Conservation (phyloP, 2,888 invertebrate genomes). For the Tachystola acroxantha region DNA sequence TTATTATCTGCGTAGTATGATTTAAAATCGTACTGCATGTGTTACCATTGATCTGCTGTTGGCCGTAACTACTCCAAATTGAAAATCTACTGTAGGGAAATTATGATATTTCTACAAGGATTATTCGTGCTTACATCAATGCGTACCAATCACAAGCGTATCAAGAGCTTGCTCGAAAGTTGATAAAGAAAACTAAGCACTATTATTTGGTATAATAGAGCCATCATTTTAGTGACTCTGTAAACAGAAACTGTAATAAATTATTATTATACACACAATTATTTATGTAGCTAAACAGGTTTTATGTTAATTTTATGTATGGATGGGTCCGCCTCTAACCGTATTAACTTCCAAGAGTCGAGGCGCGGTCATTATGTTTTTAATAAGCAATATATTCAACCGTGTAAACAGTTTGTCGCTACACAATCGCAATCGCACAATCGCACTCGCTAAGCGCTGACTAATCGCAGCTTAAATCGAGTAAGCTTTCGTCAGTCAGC, state of each 20-base stretch:
- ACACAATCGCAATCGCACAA: constrained; percentile 33
- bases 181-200: not conserved
- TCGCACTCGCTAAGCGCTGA: constrained; percentile 30
- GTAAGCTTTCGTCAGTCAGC: constrained; percentile 29
- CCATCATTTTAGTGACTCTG: constrained; percentile 37
- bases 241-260: constrained; percentile 49
- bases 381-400: constrained; percentile 59
- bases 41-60: too few relatives aligned
- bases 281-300: constrained; percentile 45
- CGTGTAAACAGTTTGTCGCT: constrained; percentile 42
- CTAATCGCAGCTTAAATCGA: constrained; percentile 39
- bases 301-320: constrained; percentile 69
- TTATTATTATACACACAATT: constrained; percentile 53
- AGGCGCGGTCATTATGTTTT: constrained; percentile 52
- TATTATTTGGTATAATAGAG: constrained; percentile 24
- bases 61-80: too few relatives aligned
- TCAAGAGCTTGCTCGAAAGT: too few relatives aligned
- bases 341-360: constrained; percentile 42
- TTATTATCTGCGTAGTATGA: too few relatives aligned
- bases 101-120: too few relatives aligned
- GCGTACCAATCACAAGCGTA: too few relatives aligned
- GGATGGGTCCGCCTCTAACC: constrained; percentile 37
- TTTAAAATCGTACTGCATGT: too few relatives aligned
- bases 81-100: too few relatives aligned
- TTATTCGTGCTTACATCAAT: too few relatives aligned